These are phyloP conservation scores for Gortyna flavago DNA, from an alignment of 2,888 invertebrate genomes.

Conservation along the genomic window DNA sequence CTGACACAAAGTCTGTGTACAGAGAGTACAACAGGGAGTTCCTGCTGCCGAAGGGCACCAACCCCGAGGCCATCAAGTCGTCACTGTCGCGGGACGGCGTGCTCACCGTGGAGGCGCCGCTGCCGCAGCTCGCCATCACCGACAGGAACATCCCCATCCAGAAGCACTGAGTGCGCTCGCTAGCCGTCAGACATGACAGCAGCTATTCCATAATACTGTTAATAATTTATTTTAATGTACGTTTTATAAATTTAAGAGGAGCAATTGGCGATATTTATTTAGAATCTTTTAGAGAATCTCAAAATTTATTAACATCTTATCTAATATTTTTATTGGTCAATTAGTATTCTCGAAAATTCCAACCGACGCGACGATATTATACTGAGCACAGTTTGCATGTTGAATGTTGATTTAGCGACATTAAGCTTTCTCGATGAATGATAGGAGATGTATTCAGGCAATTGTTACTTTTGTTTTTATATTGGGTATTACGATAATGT, in stretches of 20 bases:
- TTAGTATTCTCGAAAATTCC: conserved; percentile 76
- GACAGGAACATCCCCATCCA: conserved; percentile 96
- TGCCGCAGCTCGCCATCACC: conserved; percentile 95
- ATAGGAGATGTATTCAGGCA: conserved; percentile 77
- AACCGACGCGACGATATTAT: conserved; percentile 73
- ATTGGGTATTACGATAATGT: conserved; percentile 71
- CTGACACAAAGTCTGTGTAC: conserved; percentile 98
- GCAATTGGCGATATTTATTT: conserved; percentile 86
- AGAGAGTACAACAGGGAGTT: conserved; percentile 99
- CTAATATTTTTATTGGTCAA: conserved; percentile 75
- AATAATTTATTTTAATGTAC: conserved; percentile 90
- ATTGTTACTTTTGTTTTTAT: conserved; percentile 80
- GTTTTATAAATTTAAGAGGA: conserved; percentile 83
- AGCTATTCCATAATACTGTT: conserved; percentile 89
- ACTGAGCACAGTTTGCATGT: conserved; percentile 78
- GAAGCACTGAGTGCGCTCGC: conserved; percentile 84
- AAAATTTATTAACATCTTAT: conserved; percentile 80
- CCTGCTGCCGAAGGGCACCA: conserved; percentile 98
- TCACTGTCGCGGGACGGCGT: conserved; percentile 99
- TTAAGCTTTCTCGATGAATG: conserved; percentile 83
- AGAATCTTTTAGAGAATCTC: conserved; percentile 88
- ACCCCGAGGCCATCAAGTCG: conserved; percentile 98
- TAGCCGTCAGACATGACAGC: conserved; percentile 76
- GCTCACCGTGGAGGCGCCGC: conserved; percentile 98
- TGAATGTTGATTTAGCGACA: conserved; percentile 78